phyloP scores from a whole-genome alignment of 2,113 vertebrate species.

The Mesitornis unicolor region DNA sequence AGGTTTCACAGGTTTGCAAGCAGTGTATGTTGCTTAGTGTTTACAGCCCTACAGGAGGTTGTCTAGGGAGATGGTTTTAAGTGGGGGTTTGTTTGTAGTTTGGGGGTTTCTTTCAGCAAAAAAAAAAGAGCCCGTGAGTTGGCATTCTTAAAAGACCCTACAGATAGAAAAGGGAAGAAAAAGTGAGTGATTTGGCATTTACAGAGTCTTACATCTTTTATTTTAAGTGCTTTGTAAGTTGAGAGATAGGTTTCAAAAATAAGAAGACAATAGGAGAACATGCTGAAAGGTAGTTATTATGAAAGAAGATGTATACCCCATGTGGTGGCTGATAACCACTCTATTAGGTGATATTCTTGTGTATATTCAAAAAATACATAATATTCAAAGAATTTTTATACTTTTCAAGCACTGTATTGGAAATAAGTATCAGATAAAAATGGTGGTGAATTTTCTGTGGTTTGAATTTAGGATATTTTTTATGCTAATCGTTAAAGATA shows the following conservation, averaged over 20 bases:
- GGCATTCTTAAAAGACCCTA: background rate
- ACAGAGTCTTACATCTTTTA: background rate
- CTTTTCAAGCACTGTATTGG: background rate
- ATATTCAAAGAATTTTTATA: background rate
- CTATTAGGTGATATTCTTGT: background rate
- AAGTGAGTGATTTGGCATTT: background rate
- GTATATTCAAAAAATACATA: background rate
- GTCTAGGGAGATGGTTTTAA: background rate
- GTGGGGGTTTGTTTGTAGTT: too few relatives aligned
- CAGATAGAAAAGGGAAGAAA: background rate
- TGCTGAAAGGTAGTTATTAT: background rate
- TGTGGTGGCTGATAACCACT: background rate
- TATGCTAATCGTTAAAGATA: background rate
- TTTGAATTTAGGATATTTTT: background rate
- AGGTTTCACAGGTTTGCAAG: background rate
- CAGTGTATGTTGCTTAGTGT: background rate
- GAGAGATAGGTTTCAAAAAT: background rate
- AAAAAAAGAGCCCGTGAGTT: background rate
- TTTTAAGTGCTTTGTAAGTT: background rate
- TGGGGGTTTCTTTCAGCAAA: background rate
- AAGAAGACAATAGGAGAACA: background rate
- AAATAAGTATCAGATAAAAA: background rate
- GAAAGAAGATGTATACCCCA: background rate
- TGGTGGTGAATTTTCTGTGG: background rate
- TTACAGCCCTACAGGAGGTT: background rate